A percentile compares a stretch with the other conserved stretches of the same genome.
These are phyloP conservation scores for Syncerus caffer DNA, from an alignment of 2,797 vertebrate genomes.

Conservation along the genomic window DNA sequence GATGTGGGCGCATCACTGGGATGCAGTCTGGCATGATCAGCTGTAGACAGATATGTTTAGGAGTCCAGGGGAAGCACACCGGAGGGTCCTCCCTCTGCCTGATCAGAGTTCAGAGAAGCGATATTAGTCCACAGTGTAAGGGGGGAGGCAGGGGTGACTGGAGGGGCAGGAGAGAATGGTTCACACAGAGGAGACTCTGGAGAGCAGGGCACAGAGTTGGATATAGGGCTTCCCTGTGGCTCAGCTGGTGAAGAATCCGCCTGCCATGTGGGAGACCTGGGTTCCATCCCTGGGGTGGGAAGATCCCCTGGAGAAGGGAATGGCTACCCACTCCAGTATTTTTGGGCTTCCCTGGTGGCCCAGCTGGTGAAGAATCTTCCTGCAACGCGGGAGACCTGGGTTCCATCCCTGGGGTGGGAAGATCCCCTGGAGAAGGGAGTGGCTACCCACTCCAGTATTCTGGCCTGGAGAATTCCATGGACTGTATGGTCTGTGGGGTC, in stretches of 20 bases:
- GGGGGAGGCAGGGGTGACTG: not conserved
- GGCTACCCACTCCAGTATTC: accelerated
- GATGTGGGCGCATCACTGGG: not conserved
- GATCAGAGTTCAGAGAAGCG: not conserved
- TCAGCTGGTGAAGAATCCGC: not conserved
- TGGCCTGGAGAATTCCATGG: not conserved
- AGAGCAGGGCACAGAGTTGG: not conserved
- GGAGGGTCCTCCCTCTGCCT: not conserved
- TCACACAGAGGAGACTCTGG: not conserved
- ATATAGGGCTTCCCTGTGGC: not conserved
- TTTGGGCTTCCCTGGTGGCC: not conserved
- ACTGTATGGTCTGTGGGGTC: accelerated
- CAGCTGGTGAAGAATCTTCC: not conserved
- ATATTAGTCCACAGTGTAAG: not conserved
- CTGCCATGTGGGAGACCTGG: not conserved
- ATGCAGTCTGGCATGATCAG: not conserved
- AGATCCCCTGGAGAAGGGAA: not conserved
- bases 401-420: not conserved
- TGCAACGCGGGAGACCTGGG: accelerated
- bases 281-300: not conserved
- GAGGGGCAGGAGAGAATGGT: not conserved
- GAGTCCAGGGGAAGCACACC: not conserved
- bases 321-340: accelerated
- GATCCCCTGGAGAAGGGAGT: not conserved
- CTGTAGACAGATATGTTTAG: not conserved